These are phyloP conservation scores for Cyanistes caeruleus DNA, from an alignment of 2,113 vertebrate species.

Conservation along the genomic window DNA sequence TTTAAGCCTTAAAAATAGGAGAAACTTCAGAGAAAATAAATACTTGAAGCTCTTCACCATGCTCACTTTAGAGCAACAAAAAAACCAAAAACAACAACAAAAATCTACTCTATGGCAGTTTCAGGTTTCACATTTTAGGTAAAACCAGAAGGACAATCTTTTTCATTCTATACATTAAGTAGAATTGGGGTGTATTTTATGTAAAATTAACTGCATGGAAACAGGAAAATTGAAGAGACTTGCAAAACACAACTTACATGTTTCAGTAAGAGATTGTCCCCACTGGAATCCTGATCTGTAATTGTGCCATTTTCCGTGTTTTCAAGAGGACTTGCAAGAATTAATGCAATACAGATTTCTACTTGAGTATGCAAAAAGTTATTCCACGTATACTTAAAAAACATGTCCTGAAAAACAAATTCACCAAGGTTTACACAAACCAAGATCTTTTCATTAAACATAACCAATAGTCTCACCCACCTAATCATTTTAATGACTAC, in stretches of 20 bases:
- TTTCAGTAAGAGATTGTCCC: slow-evolving; percentile 90
- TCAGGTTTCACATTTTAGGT: not conserved
- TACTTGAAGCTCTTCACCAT: not conserved
- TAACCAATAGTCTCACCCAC: not conserved
- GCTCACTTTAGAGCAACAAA: not conserved
- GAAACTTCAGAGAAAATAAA: not conserved
- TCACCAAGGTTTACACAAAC: not conserved
- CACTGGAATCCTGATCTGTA: slow-evolving; percentile 76
- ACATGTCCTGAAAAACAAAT: slow-evolving; percentile 89
- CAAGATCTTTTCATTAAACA: not conserved
- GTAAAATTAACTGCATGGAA: not conserved
- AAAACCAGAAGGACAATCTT: not conserved
- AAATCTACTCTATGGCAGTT: not conserved
- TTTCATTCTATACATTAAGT: not conserved
- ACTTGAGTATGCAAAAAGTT: slow-evolving; percentile 98
- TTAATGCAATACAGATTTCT: slow-evolving; percentile 96
- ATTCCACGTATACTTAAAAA: slow-evolving; percentile 99
- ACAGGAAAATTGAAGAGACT: not conserved
- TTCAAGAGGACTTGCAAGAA: slow-evolving; percentile 93
- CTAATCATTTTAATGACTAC: not conserved
- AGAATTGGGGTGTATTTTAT: not conserved
- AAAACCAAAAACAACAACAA: not conserved
- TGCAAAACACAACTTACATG: slow-evolving; percentile 81
- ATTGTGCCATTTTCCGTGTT: slow-evolving; percentile 80
- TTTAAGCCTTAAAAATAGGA: not conserved